These are phyloP conservation scores for Drosophila emarginata DNA, from an alignment of 2,888 invertebrate species.

Conservation along the genomic window DNA sequence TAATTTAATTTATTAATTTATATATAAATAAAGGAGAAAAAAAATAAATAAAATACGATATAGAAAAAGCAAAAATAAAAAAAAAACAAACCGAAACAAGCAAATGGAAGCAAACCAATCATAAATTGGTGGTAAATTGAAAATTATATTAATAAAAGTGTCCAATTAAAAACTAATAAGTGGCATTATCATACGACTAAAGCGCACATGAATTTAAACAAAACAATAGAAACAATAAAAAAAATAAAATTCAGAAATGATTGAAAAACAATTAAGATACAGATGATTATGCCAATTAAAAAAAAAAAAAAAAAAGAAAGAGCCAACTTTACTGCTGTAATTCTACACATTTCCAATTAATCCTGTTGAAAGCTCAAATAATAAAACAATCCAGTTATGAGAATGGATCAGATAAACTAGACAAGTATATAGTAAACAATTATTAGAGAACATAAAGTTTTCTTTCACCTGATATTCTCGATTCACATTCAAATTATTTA, in stretches of 20 bases:
- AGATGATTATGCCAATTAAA: neutral
- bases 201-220: constrained; percentile 44
- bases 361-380: too few relatives aligned
- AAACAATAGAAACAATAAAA: constrained; percentile 24
- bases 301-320: neutral
- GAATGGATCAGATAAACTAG: too few relatives aligned
- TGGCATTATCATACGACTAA: constrained; percentile 48
- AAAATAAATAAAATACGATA: constrained; percentile 12
- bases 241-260: constrained; percentile 18
- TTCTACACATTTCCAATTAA: too few relatives aligned
- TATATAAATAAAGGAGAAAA: neutral
- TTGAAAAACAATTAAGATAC: constrained; percentile 25
- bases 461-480: too few relatives aligned
- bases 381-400: too few relatives aligned
- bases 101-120: constrained; percentile 5
- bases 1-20: constrained; percentile 71
- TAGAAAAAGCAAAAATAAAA: constrained; percentile 13
- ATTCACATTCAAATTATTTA: too few relatives aligned
- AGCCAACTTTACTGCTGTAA: too few relatives aligned
- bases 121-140: constrained; percentile 52
- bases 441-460: too few relatives aligned
- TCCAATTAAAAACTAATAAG: constrained; percentile 71
- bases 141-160: constrained; percentile 42
- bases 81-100: neutral
- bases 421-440: too few relatives aligned